Conservation (phyloP, 1,140 invertebrate species). For the Colletes gigas region DNA sequence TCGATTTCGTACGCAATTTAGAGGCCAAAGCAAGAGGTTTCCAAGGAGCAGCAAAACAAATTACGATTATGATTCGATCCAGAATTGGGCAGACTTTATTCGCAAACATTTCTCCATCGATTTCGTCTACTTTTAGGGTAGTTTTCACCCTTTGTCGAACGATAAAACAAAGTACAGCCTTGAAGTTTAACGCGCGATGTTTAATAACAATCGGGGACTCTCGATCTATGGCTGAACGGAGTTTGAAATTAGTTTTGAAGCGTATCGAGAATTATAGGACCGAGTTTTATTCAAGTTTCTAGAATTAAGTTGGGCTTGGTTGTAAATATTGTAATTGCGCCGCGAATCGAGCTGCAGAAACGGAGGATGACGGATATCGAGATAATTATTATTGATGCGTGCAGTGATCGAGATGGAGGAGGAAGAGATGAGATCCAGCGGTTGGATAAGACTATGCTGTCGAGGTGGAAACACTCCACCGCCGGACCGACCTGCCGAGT, state of each 20-base stretch:
- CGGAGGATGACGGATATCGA: background rate
- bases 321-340: background rate
- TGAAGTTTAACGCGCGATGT: too few species aligned
- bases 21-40: background rate
- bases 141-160: too few species aligned
- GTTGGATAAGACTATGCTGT: slow-evolving; percentile 71
- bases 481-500: slow-evolving; percentile 70
- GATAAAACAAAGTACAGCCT: too few species aligned
- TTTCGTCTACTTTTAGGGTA: background rate
- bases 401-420: slow-evolving; percentile 71
- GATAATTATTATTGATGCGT: slow-evolving; percentile 15
- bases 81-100: too few species aligned
- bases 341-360: background rate
- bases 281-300: too few species aligned
- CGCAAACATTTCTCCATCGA: background rate
- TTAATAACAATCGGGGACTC: too few species aligned
- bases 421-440: slow-evolving; percentile 58
- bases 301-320: too few species aligned
- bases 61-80: too few species aligned
- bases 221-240: too few species aligned
- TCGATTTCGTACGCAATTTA: slow-evolving; percentile 6
- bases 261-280: too few species aligned
- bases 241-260: too few species aligned
- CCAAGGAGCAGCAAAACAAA: background rate
- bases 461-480: slow-evolving; percentile 62